Conservation (phyloP, 2,888 invertebrate species). For the Acanthopleura granulata region DNA sequence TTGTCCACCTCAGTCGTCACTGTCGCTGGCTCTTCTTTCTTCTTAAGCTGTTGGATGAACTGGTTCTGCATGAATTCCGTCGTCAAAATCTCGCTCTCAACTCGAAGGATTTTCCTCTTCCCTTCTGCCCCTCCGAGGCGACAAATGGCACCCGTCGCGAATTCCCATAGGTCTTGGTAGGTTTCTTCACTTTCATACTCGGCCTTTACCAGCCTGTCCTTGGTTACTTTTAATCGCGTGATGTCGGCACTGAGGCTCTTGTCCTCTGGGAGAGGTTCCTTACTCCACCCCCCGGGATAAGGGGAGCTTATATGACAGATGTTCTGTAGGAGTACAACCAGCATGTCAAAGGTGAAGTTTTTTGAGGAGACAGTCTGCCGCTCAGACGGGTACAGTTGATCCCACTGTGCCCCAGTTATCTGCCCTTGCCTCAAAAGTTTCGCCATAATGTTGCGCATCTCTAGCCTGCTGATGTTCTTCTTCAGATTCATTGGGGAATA, state of each 20-base stretch:
- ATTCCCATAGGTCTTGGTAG: slow-evolving; percentile 1
- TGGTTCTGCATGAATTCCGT: slow-evolving; percentile 43
- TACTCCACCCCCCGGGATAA: slow-evolving; percentile 63
- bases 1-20: background rate
- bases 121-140: slow-evolving; percentile 51
- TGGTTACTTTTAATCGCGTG: slow-evolving; percentile 49
- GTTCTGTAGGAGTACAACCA: slow-evolving; percentile 54
- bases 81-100: slow-evolving; percentile 47
- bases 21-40: background rate
- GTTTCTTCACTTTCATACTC: background rate
- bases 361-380: slow-evolving; percentile 47
- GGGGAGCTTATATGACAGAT: slow-evolving; percentile 62
- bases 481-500: slow-evolving; percentile 51
- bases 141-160: slow-evolving; percentile 42
- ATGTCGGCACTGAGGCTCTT: slow-evolving; percentile 59
- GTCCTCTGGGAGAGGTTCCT: slow-evolving; percentile 50
- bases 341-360: slow-evolving; percentile 49
- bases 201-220: slow-evolving; percentile 35
- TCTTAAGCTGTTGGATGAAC: slow-evolving; percentile 39
- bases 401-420: slow-evolving; percentile 49
- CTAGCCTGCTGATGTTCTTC: slow-evolving; percentile 48
- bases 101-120: slow-evolving; percentile 45
- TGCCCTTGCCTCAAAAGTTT: slow-evolving; percentile 35
- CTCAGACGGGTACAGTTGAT: slow-evolving; percentile 43
- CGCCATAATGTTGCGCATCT: slow-evolving; percentile 44